Conservation (phyloP, 2,113 vertebrate species). For the Picathartes gymnocephalus region DNA sequence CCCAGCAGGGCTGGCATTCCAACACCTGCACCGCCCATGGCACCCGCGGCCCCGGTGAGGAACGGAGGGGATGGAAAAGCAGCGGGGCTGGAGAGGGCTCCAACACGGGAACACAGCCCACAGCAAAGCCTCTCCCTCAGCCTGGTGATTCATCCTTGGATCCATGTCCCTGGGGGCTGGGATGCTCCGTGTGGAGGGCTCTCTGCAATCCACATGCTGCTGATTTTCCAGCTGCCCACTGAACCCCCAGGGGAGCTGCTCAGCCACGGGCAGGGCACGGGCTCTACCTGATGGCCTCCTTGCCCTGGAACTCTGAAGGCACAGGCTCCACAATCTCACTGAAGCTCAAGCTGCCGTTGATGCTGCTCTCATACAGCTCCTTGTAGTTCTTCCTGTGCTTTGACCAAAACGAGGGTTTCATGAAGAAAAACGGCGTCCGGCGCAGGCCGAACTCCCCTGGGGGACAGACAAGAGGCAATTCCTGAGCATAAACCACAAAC, state of each 20-base stretch:
- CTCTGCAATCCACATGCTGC: background rate
- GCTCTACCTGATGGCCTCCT: constrained; percentile 91
- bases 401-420: constrained; percentile 96
- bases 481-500: background rate
- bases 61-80: background rate
- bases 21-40: constrained; percentile 7
- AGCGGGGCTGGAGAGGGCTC: background rate
- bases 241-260: fast-evolving
- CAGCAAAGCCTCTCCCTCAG: background rate
- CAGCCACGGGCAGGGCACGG: background rate
- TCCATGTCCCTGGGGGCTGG: background rate
- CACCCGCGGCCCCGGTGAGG: background rate
- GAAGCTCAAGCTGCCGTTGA: constrained; percentile 72
- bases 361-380: constrained; percentile 83
- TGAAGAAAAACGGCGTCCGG: constrained; percentile 85
- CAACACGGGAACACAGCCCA: background rate
- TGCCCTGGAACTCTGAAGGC: constrained; percentile 88
- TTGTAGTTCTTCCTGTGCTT: constrained; percentile 83
- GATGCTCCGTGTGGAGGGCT: fast-evolving
- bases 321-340: constrained; percentile 83
- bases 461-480: background rate
- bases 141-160: background rate
- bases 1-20: background rate
- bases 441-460: constrained; percentile 89
- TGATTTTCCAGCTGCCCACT: fast-evolving